These are phyloP conservation scores for Scaeva pyrastri DNA, from an alignment of 2,888 invertebrate genomes.

Conservation along the genomic window DNA sequence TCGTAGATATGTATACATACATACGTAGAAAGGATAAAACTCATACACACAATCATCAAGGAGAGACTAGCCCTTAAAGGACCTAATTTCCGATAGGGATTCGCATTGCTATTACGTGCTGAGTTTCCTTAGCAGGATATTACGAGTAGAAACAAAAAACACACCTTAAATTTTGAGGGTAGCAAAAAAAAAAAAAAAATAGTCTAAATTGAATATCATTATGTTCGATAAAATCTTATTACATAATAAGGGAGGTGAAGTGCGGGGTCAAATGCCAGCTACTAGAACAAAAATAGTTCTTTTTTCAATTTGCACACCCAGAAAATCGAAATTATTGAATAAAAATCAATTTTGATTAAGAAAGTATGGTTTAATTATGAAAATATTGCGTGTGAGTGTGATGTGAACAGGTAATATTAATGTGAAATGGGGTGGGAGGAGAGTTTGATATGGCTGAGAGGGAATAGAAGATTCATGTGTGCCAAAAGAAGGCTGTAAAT, in stretches of 20 bases:
- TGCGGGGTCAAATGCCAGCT: slow-evolving; percentile 41
- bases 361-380: slow-evolving; percentile 64
- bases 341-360: slow-evolving; percentile 69
- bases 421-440: not conserved
- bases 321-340: slow-evolving; percentile 52
- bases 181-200: slow-evolving; percentile 17
- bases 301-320: slow-evolving; percentile 62
- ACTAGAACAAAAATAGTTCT: slow-evolving; percentile 26
- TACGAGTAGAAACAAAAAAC: slow-evolving; percentile 25
- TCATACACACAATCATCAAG: slow-evolving; percentile 33
- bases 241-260: not conserved
- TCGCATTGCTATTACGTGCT: slow-evolving; percentile 61
- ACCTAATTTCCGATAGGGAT: slow-evolving; percentile 51
- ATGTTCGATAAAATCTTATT: slow-evolving; percentile 40
- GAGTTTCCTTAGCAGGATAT: slow-evolving; percentile 45
- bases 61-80: slow-evolving; percentile 57
- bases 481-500: slow-evolving; percentile 42
- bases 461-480: slow-evolving; percentile 26
- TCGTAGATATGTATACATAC: not conserved
- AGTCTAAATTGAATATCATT: slow-evolving; percentile 66
- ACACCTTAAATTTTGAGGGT: slow-evolving; percentile 53
- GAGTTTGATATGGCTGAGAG: not conserved
- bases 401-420: not conserved
- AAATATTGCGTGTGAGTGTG: slow-evolving; percentile 57
- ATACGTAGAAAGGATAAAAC: slow-evolving; percentile 4